phyloP scores from a whole-genome alignment of 2,113 vertebrate genomes.

The Pseudopipra pipra region DNA sequence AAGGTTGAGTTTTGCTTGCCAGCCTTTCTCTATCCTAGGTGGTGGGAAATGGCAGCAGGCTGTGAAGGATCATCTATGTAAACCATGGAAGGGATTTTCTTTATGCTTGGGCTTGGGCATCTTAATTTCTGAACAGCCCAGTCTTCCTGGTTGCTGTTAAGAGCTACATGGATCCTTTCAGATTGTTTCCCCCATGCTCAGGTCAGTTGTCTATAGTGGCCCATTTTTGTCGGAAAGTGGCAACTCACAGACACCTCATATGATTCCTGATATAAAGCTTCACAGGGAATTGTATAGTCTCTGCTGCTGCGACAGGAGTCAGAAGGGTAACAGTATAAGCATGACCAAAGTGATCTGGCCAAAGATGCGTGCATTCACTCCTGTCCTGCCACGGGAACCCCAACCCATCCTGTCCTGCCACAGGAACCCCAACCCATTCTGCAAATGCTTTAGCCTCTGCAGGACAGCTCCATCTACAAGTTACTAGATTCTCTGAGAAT shows the following conservation, averaged over 20 bases:
- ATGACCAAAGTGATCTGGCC: background rate
- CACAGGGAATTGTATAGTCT: background rate
- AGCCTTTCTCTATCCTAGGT: background rate
- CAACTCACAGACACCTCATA: background rate
- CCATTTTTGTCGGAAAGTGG: background rate
- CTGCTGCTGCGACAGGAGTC: background rate
- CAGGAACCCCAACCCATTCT: background rate
- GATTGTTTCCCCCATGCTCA: background rate
- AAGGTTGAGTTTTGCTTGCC: background rate
- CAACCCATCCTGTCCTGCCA: background rate
- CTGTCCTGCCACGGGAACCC: background rate
- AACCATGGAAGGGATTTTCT: background rate
- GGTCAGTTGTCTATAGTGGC: background rate
- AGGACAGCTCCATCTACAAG: background rate
- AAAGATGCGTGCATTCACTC: background rate
- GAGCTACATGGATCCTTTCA: background rate
- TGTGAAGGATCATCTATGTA: background rate
- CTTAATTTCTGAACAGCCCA: background rate
- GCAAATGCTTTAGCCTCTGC: background rate
- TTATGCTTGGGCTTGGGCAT: background rate
- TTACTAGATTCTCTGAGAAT: background rate
- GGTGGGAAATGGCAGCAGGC: background rate
- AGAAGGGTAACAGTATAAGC: background rate
- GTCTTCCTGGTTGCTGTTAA: background rate
- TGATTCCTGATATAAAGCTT: background rate